Evolutionary conservation across 2,888 invertebrate species (phyloP).

Genomic region (Dasysyrphus albostriatus): DNA sequence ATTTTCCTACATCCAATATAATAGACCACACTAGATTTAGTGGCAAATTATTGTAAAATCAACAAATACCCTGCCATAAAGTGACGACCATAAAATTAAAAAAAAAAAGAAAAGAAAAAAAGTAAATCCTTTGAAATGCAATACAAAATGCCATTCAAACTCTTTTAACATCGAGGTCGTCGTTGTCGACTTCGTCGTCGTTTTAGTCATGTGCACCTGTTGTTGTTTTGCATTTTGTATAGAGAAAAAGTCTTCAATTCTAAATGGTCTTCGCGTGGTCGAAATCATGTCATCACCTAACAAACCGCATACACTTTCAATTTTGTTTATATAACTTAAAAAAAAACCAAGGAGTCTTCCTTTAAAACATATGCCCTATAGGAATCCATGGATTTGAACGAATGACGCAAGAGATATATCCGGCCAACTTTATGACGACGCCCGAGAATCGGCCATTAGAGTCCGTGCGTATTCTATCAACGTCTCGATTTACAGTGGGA

Average conservation of each 20-base stretch:
- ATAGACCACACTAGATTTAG: constrained; percentile 7
- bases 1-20: neutral
- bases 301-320: constrained; percentile 14
- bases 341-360: neutral
- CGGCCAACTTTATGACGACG: constrained; percentile 7
- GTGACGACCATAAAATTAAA: constrained; percentile 30
- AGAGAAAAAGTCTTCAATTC: constrained; percentile 8
- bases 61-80: constrained; percentile 50
- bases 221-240: constrained; percentile 9
- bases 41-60: constrained; percentile 56
- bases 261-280: constrained; percentile 36
- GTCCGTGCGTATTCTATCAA: constrained; percentile 25
- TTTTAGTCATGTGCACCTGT: constrained; percentile 7
- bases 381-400: neutral
- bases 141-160: constrained; percentile 24
- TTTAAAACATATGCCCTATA: neutral
- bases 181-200: neutral
- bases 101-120: neutral
- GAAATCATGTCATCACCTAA: constrained; percentile 52
- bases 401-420: constrained; percentile 37
- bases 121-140: constrained; percentile 41
- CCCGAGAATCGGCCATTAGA: neutral
- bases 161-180: constrained; percentile 19
- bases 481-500: constrained; percentile 14
- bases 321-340: constrained; percentile 12